A percentile compares a stretch with the other conserved stretches of the same genome.
Evolutionary conservation across 2,888 invertebrate genomes (phyloP).

Genomic region (Encarsia formosa): DNA sequence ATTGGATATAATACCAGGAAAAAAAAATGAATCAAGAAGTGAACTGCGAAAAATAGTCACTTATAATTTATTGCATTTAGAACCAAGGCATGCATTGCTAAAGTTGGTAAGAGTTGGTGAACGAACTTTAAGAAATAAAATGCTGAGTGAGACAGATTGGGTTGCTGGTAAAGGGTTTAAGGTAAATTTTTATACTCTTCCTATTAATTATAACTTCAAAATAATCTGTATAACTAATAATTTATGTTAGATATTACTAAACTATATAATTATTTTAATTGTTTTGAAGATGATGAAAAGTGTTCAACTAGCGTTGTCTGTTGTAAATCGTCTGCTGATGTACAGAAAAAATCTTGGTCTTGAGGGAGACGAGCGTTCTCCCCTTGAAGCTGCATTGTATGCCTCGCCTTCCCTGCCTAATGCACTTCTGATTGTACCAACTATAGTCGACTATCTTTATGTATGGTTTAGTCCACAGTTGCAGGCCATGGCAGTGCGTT

Average conservation of each 20-base stretch:
- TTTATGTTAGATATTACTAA: no score
- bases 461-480: constrained; percentile 57
- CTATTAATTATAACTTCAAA: no score
- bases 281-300: constrained; percentile 42
- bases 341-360: constrained; percentile 45
- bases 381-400: constrained; percentile 48
- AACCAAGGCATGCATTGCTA: constrained; percentile 47
- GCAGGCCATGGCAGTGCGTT: constrained; percentile 56
- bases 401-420: constrained; percentile 48
- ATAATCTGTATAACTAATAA: no score
- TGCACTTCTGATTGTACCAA: constrained; percentile 52
- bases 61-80: constrained; percentile 46
- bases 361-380: constrained; percentile 41
- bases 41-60: constrained; percentile 46
- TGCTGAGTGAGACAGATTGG: constrained; percentile 51
- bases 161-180: constrained; percentile 48
- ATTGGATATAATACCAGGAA: constrained; percentile 36
- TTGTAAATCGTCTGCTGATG: constrained; percentile 48
- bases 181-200: constrained; percentile 23
- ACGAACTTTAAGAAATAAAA: constrained; percentile 42
- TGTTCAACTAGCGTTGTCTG: constrained; percentile 47
- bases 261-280: no score
- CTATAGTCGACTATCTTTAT: constrained; percentile 57
- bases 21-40: constrained; percentile 44
- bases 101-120: constrained; percentile 48